Conservation (phyloP, 2,888 invertebrate genomes). For the Hydropsyche betteni region DNA sequence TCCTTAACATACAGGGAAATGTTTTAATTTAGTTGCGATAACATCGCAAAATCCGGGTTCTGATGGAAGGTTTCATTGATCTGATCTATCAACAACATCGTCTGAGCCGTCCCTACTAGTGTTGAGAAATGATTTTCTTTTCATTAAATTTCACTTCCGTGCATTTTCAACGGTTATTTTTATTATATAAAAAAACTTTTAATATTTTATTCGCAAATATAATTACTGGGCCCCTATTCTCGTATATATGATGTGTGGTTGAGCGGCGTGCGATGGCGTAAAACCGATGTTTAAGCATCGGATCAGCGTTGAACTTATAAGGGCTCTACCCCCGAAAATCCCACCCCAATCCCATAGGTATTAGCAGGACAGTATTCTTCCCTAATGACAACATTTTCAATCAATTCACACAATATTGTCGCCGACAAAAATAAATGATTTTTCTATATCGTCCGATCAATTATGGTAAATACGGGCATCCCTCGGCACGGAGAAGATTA, state of each 20-base stretch:
- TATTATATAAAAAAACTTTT: not conserved
- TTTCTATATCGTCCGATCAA: too few species aligned
- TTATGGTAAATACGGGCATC: too few species aligned
- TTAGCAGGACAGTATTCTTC: conserved; percentile 22
- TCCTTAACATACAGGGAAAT: conserved; percentile 35
- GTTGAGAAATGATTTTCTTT: not conserved
- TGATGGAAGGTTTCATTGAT: conserved; percentile 37
- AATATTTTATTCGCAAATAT: not conserved
- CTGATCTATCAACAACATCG: conserved; percentile 40
- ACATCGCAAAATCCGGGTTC: conserved; percentile 35
- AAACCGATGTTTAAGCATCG: conserved; percentile 51
- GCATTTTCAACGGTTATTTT: not conserved
- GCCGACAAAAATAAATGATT: too few species aligned
- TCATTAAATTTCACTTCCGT: conserved; percentile 5
- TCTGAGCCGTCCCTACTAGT: not conserved
- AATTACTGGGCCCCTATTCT: conserved; percentile 1
- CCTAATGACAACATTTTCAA: conserved; percentile 30
- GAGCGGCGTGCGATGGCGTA: conserved; percentile 44
- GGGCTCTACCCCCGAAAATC: conserved; percentile 33
- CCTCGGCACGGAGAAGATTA: not conserved
- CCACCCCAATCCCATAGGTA: conserved; percentile 31
- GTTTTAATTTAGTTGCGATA: conserved; percentile 41
- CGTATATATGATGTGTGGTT: not conserved
- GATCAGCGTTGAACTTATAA: conserved; percentile 45
- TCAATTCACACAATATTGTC: conserved; percentile 4